Conservation (phyloP, 2,888 invertebrate species). For the Crocallis elinguaria region DNA sequence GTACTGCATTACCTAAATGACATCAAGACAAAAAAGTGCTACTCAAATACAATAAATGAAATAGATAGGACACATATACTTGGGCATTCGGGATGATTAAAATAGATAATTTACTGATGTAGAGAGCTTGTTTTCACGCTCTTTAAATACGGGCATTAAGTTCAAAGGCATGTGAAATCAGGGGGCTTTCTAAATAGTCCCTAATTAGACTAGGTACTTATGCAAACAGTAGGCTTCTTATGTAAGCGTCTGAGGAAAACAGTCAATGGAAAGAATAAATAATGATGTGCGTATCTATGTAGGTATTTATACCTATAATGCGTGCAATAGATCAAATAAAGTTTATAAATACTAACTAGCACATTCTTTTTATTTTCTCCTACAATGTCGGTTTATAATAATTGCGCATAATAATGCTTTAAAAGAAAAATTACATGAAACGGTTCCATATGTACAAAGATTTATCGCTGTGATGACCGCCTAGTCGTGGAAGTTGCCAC, state of each 20-base stretch:
- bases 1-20: no score
- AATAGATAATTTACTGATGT: constrained; percentile 4
- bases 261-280: not conserved
- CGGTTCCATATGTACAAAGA: no score
- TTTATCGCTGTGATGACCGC: no score
- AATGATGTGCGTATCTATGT: not conserved
- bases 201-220: constrained; percentile 9
- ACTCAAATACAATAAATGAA: not conserved
- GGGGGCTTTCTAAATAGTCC: not conserved
- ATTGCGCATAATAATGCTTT: no score
- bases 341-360: no score
- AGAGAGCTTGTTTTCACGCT: constrained; percentile 15
- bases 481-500: no score
- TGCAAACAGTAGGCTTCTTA: not conserved
- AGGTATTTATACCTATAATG: no score
- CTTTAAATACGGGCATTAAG: constrained; percentile 20
- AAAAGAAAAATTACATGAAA: no score
- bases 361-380: no score
- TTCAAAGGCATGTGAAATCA: constrained; percentile 18
- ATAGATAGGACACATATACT: not conserved
- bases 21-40: not conserved
- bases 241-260: not conserved
- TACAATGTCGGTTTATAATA: no score
- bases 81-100: not conserved
- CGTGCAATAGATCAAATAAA: no score